Conservation (phyloP, 2,797 vertebrate genomes). For the Meriones psammophilus region DNA sequence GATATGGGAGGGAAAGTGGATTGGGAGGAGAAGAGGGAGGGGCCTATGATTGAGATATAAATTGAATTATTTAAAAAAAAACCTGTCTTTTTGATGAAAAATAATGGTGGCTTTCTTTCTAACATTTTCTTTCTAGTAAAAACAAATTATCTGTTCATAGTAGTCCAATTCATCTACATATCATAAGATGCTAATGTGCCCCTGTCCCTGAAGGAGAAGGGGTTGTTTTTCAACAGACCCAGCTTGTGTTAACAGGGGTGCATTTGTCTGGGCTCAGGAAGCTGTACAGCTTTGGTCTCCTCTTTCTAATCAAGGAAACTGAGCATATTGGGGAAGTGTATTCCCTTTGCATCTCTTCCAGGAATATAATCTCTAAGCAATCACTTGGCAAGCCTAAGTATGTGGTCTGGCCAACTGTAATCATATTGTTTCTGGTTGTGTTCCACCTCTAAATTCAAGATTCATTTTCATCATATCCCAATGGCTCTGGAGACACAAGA, state of each 20-base stretch:
- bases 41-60: too few relatives aligned
- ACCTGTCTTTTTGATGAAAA: not conserved
- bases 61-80: not conserved
- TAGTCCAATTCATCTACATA: not conserved
- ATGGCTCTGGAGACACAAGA: not conserved
- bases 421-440: slow-evolving; percentile 32
- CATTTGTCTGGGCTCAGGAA: not conserved
- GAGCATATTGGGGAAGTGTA: not conserved
- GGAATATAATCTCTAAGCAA: slow-evolving; percentile 38
- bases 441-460: slow-evolving; percentile 7
- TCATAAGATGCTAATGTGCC: not conserved
- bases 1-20: too few relatives aligned
- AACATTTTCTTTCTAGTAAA: slow-evolving; percentile 40
- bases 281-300: not conserved
- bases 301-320: slow-evolving; percentile 56
- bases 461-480: slow-evolving; percentile 1
- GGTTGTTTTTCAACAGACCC: not conserved
- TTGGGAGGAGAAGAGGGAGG: too few relatives aligned
- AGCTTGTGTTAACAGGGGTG: not conserved
- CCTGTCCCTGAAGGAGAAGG: not conserved
- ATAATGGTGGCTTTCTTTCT: not conserved
- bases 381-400: not conserved
- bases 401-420: not conserved
- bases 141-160: not conserved
- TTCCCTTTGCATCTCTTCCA: slow-evolving; percentile 39